Evolutionary conservation across 1,140 invertebrate species (phyloP), one percentile per base, ranked within the genome.

Genomic region (Pogonomyrmex barbatus): DNA sequence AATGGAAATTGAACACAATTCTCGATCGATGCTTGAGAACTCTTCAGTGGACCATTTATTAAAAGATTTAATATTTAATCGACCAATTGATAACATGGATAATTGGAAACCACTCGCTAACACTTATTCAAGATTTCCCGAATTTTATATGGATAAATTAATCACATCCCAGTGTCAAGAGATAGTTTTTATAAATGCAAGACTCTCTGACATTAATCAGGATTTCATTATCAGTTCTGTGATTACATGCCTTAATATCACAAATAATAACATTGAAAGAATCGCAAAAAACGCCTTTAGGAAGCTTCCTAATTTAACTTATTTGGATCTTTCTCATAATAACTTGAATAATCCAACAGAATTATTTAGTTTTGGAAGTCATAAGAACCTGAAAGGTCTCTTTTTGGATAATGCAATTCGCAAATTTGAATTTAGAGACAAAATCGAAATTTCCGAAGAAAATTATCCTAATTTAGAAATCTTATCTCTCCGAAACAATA

Each of bases 381-480:
- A 58, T 1, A 8, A 58, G 24, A 58, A 58, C 8, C 10, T 58
- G 17, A 30, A 58, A 9, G 1, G n/a, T 24, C n/a, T 58, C 24
- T 9, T 24, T 30, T 24, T 58, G 8, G 9, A 58, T n/a, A 58
- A 1, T n/a, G 56, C n/a, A 58, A 24, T 24, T 24, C 24, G 24
- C 24, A 24, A 24, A 24, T 24, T 24, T 24, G 24, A 24, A 24
- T 24, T 24, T 24, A 24, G 24, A 24, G 24, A 24, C 24, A 24
- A 24, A 24, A 24, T 24, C 24, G 24, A 14, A 0, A 76, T 76
- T 60, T 76, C 3, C 0, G 36, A 3, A 8, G 12, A 60, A 30
- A 24, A 24, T 24, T 60, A 76, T 60, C 73, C 73, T 2, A 76
- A 62, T 24, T 60, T 76, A 76, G 24, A 76, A 76, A 45, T 76